These are phyloP conservation scores for Karalla daura DNA, from an alignment of 2,797 vertebrate species.

Conservation along the genomic window DNA sequence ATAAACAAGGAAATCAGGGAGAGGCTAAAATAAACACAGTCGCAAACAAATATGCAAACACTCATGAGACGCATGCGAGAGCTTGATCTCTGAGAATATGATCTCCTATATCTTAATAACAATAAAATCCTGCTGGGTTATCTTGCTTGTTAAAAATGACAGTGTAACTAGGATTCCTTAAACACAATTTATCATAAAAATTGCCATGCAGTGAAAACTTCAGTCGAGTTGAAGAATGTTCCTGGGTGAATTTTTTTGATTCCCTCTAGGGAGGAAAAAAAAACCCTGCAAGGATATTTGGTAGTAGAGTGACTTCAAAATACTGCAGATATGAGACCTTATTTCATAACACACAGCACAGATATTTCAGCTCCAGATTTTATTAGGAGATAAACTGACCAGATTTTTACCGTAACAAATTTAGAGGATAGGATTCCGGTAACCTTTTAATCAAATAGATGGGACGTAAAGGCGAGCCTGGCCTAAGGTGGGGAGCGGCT, in stretches of 20 bases:
- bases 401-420: slow-evolving; percentile 67
- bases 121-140: slow-evolving; percentile 20
- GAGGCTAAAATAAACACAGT: slow-evolving; percentile 12
- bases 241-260: slow-evolving; percentile 7
- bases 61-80: slow-evolving; percentile 13
- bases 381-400: slow-evolving; percentile 70
- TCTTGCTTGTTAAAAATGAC: slow-evolving; percentile 26
- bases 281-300: slow-evolving; percentile 29
- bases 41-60: slow-evolving; percentile 9
- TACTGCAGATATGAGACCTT: slow-evolving; percentile 56
- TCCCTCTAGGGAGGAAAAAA: slow-evolving; percentile 15
- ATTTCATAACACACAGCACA: slow-evolving; percentile 52
- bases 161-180: neutral
- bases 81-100: neutral
- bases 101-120: slow-evolving; percentile 14
- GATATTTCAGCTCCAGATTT: slow-evolving; percentile 68
- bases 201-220: neutral
- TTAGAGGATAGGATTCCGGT: slow-evolving; percentile 57
- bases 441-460: slow-evolving; percentile 69
- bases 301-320: slow-evolving; percentile 54
- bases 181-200: slow-evolving; percentile 8
- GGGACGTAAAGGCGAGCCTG: slow-evolving; percentile 55
- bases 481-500: slow-evolving; percentile 37
- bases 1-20: slow-evolving; percentile 19
- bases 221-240: slow-evolving; percentile 24